A percentile compares a stretch with the other conserved stretches of the same genome.
phyloP scores from a whole-genome alignment of 2,888 invertebrate genomes.

The Nowickia ferox region DNA sequence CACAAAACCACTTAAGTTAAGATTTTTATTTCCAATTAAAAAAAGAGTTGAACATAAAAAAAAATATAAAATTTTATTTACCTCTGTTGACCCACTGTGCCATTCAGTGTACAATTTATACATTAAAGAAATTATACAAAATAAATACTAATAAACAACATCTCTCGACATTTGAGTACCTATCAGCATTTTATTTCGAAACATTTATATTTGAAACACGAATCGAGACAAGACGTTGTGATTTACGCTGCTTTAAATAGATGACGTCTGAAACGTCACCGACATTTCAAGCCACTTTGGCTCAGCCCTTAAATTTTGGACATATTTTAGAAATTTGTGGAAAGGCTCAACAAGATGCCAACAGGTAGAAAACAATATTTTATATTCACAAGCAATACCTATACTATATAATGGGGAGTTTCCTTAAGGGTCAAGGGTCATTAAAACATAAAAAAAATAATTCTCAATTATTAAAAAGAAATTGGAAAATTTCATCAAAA shows the following conservation, averaged over 20 bases:
- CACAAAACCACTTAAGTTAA: too few species aligned
- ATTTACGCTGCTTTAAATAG: slow-evolving; percentile 6
- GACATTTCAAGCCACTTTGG: slow-evolving; percentile 46
- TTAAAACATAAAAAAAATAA: too few species aligned
- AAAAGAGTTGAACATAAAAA: too few species aligned
- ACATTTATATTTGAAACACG: slow-evolving; percentile 4
- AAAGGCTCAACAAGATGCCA: slow-evolving; percentile 47
- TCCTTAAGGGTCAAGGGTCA: too few species aligned
- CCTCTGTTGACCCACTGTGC: slow-evolving; percentile 28
- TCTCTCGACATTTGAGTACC: neutral
- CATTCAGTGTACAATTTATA: neutral
- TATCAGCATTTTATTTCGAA: neutral
- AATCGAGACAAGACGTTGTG: slow-evolving; percentile 10
- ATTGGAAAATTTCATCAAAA: too few species aligned
- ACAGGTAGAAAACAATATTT: slow-evolving; percentile 44
- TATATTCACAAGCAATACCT: too few species aligned
- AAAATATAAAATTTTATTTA: neutral
- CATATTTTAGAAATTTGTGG: slow-evolving; percentile 64
- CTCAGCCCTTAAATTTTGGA: slow-evolving; percentile 57
- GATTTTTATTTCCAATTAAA: too few species aligned
- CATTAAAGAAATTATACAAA: slow-evolving; percentile 1
- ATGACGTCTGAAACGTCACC: slow-evolving; percentile 11
- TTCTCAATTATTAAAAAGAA: too few species aligned
- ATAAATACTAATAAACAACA: neutral
- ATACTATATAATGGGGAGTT: neutral